Evolutionary conservation across 1,140 invertebrate species (phyloP), one percentile per base, ranked within the genome.

Genomic region (Caerostris extrusa): DNA sequence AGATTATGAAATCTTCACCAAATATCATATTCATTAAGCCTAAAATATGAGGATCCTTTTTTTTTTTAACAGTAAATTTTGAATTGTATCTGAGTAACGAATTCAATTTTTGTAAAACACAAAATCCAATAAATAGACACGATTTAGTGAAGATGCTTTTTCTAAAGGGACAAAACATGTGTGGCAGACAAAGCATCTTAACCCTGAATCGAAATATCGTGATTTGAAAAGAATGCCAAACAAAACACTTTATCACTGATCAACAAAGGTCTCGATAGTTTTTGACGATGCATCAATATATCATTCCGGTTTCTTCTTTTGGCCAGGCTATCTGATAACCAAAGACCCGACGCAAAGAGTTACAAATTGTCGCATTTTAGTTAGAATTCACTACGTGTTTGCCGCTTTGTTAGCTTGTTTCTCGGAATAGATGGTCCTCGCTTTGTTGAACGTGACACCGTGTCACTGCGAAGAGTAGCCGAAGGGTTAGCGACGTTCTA

Each of bases 361-460:
- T 87, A 93, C 92, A 88, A 93, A 93, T 93, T 93, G 85, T 88
- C 92, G 34, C 56, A 58, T 57, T 93, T 88, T 69, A 57, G 77
- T 93, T 86, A 69, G 69, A 19, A 93, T 93, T 88, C 92, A 61
- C 53, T 14, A 5, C 55, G 56, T 69, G 81, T 69, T 64, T 19
- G 56, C 34, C n/a, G 53, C 53, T 81, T 81, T 93, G 67, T 89
- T 82, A 87, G 64, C 58, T 61, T 82, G 85, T 86, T 88, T 56
- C 58, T 56, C 34, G 50, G 64, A 93, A 88, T 81, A 56, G 85
- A 93, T 93, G 86, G 91, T 56, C 83, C 56, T 77, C 64, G 34
- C 64, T 87, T 86, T 88, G 64, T 93, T 64, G 58, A 57, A 85
- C 81, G 34, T 88, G 86, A 93, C 92, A 93, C 56, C 17, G 56